Evolutionary conservation across 1,140 invertebrate species (phyloP), one percentile per base, ranked within the genome.

Genomic region (Nymphalis io): DNA sequence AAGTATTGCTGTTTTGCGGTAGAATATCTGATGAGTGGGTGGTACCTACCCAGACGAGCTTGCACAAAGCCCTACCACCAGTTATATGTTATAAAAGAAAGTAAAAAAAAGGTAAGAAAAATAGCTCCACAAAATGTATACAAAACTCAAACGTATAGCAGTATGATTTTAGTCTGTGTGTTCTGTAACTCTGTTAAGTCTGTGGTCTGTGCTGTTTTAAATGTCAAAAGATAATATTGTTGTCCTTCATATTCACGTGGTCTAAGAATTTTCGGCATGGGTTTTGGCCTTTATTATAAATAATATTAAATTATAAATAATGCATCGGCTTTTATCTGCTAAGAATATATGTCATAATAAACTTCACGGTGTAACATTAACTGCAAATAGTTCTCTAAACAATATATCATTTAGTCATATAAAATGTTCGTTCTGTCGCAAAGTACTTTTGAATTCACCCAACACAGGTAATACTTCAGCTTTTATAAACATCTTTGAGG

Each of bases 381-480:
- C 75, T 59, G 70, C 80, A 38, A 82, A 71, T 64, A 82, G 73
- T 78, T 68, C 76, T n/a, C 60, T 82, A 4, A 83, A 74, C 76
- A 81, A 63, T 71, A 68, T 78, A 40, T 64, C 77, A 48, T 71
- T 74, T 72, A 67, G 76, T 16, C 80, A 87, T 58, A 78, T 87
- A 81, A 87, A 87, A 89, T 91, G 89, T 80, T 85, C 84, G 40
- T 89, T 85, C 80, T 91, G 89, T 67, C 84, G 79, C 58, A 88
- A 82, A 81, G 78, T 85, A 64, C 74, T 90, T 61, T 75, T 87
- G 72, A 76, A 80, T 60, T 78, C 78, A 21, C 70, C 80, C 33
- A 75, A 72, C 72, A 68, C 80, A 85, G 88, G 88, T 90, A 83
- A 33, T 65, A 58, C 16, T 58, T 65, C 12, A 15, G 5, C 27